Percentiles rank a stretch among this genome's conserved stretches.
These are phyloP conservation scores for Pagetopsis macropterus DNA, from an alignment of 2,797 vertebrate genomes.

Conservation along the genomic window DNA sequence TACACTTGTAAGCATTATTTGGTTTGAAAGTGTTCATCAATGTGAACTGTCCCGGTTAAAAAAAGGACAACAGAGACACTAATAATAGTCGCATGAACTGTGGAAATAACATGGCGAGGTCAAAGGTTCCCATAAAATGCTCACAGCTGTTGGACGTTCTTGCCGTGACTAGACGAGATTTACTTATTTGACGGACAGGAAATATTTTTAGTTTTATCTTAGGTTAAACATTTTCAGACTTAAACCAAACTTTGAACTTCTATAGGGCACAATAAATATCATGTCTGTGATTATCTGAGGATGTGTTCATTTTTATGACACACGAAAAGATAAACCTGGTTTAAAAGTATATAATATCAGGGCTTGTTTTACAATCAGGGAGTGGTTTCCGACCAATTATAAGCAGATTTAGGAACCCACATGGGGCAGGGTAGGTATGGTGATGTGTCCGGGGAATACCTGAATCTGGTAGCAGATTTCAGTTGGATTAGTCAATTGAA, in stretches of 20 bases:
- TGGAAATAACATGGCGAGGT: neutral
- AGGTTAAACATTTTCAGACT: slow-evolving; percentile 48
- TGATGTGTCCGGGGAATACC: neutral
- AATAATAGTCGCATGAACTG: slow-evolving; percentile 27
- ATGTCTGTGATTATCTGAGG: neutral
- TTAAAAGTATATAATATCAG: neutral
- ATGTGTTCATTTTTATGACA: slow-evolving; percentile 5
- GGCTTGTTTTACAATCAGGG: too few relatives aligned
- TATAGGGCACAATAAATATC: neutral
- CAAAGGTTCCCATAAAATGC: neutral
- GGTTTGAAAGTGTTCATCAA: too few relatives aligned
- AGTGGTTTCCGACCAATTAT: too few relatives aligned
- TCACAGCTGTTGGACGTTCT: slow-evolving; percentile 5
- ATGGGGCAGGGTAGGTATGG: neutral
- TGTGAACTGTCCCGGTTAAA: too few relatives aligned
- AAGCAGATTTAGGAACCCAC: too few relatives aligned
- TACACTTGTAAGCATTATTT: too few relatives aligned
- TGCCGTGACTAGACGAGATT: neutral
- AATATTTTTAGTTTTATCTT: neutral
- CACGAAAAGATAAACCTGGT: slow-evolving; percentile 17
- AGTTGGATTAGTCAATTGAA: neutral
- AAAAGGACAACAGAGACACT: neutral
- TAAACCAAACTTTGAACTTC: slow-evolving; percentile 60
- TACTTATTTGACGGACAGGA: neutral
- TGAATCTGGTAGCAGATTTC: neutral